Conservation (phyloP, 2,888 invertebrate genomes). For the Onchidella celtica region DNA sequence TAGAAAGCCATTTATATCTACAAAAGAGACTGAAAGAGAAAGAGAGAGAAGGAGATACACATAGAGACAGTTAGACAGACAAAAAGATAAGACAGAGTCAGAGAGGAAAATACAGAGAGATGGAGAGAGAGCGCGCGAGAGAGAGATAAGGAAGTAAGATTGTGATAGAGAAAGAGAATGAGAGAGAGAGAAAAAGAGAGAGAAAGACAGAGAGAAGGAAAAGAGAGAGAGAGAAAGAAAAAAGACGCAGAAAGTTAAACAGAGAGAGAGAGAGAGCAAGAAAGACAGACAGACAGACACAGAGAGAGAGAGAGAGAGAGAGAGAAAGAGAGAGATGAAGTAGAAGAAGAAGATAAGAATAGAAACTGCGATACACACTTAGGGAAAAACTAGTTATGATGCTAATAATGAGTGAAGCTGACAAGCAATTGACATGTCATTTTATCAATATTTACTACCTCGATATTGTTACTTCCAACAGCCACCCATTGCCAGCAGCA, state of each 20-base stretch:
- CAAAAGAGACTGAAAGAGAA: too few species aligned
- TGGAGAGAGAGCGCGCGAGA: background rate
- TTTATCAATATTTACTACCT: too few species aligned
- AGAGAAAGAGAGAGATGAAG: too few species aligned
- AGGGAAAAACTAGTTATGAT: too few species aligned
- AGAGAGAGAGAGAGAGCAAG: conserved; percentile 1
- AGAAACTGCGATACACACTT: background rate
- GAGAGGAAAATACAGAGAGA: background rate
- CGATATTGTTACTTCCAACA: too few species aligned
- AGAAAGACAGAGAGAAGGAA: background rate
- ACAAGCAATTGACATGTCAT: too few species aligned
- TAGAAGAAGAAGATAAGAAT: too few species aligned
- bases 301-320: background rate
- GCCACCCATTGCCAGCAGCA: too few species aligned
- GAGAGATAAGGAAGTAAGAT: background rate
- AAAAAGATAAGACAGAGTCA: background rate
- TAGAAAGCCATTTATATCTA: too few species aligned
- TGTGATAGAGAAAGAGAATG: background rate
- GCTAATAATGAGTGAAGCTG: too few species aligned
- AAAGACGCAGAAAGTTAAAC: background rate
- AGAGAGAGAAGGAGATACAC: background rate
- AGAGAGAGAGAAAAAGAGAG: background rate
- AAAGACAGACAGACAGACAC: conserved; percentile 25
- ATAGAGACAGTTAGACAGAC: conserved; percentile 8
- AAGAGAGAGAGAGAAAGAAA: conserved; percentile 20